These are phyloP conservation scores for Sebastes cheni DNA, from an alignment of 2,797 vertebrate genomes.

Conservation along the genomic window DNA sequence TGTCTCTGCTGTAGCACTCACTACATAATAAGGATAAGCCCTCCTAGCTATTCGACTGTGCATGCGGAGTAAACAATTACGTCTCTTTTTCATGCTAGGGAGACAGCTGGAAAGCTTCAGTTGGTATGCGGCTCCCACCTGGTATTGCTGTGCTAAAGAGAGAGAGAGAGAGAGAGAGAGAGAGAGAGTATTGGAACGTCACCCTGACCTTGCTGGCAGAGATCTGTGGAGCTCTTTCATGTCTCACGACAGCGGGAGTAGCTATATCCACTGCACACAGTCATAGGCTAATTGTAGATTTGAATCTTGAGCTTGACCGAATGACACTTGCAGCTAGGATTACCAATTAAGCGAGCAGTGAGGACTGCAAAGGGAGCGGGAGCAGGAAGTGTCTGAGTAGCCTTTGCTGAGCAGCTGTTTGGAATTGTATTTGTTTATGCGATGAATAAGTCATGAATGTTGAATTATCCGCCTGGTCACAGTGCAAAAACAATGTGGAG, in stretches of 20 bases:
- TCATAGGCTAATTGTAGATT: slow-evolving; percentile 72
- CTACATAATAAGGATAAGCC: slow-evolving; percentile 66
- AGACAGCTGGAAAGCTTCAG: slow-evolving; percentile 42
- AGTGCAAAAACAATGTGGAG: slow-evolving; percentile 11
- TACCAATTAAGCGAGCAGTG: slow-evolving; percentile 57
- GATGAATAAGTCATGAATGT: slow-evolving; percentile 69
- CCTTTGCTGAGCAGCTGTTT: slow-evolving; percentile 55
- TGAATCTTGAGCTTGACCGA: slow-evolving; percentile 57
- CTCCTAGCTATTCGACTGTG: slow-evolving; percentile 60
- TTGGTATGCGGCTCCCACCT: slow-evolving; percentile 51
- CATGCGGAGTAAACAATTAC: slow-evolving; percentile 69
- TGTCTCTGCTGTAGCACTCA: slow-evolving; percentile 45
- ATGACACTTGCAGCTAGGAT: slow-evolving; percentile 54
- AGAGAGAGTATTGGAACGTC: not conserved
- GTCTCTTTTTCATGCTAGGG: slow-evolving; percentile 53
- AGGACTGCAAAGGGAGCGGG: slow-evolving; percentile 15
- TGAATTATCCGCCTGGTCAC: slow-evolving; percentile 45
- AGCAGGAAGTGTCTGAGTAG: slow-evolving; percentile 30
- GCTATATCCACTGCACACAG: slow-evolving; percentile 39
- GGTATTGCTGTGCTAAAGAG: slow-evolving; percentile 20
- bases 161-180: not conserved
- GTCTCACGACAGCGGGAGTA: slow-evolving; percentile 26
- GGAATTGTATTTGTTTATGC: slow-evolving; percentile 62
- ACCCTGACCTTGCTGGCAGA: slow-evolving; percentile 60
- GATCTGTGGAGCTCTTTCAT: slow-evolving; percentile 52